These are phyloP conservation scores for Psilopogon haemacephalus DNA, from an alignment of 2,113 vertebrate species.

Conservation along the genomic window DNA sequence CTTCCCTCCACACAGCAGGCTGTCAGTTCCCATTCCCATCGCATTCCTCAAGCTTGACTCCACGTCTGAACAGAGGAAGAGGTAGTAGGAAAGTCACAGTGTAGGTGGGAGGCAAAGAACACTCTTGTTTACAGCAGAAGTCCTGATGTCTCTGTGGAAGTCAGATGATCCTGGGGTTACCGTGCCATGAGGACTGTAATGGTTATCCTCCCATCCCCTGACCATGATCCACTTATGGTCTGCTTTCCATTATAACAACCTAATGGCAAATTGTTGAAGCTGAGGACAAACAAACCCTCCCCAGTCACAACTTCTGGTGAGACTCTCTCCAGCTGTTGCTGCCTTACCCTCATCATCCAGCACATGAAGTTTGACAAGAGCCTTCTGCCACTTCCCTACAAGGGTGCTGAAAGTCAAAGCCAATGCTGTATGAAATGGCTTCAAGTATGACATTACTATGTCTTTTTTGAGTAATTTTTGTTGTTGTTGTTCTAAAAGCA, in stretches of 20 bases:
- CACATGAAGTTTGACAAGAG: background rate
- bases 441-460: background rate
- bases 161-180: conserved; percentile 39
- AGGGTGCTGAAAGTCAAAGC: background rate
- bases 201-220: background rate
- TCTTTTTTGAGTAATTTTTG: background rate
- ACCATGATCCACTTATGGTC: background rate
- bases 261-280: background rate
- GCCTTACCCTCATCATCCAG: background rate
- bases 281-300: background rate
- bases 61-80: background rate
- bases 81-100: conserved; percentile 12
- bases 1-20: background rate
- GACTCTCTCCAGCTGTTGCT: background rate
- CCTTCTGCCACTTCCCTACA: background rate
- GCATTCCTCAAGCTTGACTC: conserved; percentile 63
- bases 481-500: background rate
- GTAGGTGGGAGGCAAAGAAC: conserved; percentile 48
- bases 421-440: background rate
- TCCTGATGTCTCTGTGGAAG: background rate
- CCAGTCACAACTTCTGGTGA: background rate
- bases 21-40: background rate
- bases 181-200: background rate
- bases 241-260: conserved; percentile 29
- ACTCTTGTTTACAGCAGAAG: conserved; percentile 32